Evolutionary conservation across 2,797 vertebrate genomes (phyloP).

Genomic region (Hylomyscus alleni): DNA sequence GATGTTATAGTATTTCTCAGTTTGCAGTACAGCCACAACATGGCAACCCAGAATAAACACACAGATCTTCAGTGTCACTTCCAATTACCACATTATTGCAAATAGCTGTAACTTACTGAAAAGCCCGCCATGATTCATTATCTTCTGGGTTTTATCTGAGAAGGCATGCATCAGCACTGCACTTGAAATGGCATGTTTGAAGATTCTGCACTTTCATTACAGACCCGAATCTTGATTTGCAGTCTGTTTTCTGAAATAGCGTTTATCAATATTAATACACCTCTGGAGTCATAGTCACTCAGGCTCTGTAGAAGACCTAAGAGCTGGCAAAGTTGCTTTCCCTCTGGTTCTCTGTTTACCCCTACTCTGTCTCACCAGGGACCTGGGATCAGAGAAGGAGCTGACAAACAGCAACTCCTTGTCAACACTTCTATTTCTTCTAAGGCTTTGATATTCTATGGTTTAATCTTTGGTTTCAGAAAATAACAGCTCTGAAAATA

Average conservation of each 20-base stretch:
- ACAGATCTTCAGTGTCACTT: constrained; percentile 67
- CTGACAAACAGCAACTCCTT: background rate
- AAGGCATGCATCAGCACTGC: background rate
- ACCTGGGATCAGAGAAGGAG: background rate
- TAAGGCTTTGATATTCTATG: background rate
- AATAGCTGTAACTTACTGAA: constrained; percentile 70
- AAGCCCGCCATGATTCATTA: constrained; percentile 49
- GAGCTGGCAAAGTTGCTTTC: background rate
- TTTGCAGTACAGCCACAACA: constrained; percentile 60
- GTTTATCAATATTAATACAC: constrained; percentile 23
- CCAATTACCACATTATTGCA: constrained; percentile 69
- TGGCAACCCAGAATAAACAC: constrained; percentile 72
- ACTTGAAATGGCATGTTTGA: constrained; percentile 51
- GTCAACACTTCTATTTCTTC: background rate
- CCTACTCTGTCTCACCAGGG: background rate
- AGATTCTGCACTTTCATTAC: constrained; percentile 60
- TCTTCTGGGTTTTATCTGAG: constrained; percentile 69
- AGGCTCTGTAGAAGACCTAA: background rate
- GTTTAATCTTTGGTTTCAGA: constrained; percentile 3
- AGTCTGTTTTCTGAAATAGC: constrained; percentile 31
- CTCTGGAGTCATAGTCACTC: background rate
- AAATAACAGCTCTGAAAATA: background rate
- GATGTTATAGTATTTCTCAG: constrained; percentile 79
- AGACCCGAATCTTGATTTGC: constrained; percentile 21
- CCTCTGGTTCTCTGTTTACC: background rate